Evolutionary conservation across 2,797 vertebrate species (phyloP).

Genomic region (Enteromius radiatus): DNA sequence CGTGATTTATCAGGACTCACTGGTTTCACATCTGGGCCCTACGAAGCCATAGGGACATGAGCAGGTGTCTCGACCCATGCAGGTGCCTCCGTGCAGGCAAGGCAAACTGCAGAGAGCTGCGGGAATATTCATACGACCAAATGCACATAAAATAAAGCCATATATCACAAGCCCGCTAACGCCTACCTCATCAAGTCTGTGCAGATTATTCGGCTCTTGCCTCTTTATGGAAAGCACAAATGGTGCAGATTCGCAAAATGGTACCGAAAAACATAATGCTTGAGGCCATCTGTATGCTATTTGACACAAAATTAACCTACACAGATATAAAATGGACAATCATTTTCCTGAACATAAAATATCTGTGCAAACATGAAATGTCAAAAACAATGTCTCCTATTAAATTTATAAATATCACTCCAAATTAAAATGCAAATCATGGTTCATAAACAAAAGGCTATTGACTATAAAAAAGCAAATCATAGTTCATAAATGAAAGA

Average conservation of each 20-base stretch:
- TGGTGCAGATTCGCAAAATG: background rate
- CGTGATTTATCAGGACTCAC: constrained; percentile 63
- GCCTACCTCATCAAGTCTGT: background rate
- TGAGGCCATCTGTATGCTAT: background rate
- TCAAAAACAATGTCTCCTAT: background rate
- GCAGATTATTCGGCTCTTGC: constrained; percentile 4
- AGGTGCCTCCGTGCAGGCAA: constrained; percentile 80
- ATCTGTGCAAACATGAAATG: background rate
- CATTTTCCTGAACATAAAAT: background rate
- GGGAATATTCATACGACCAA: constrained; percentile 35
- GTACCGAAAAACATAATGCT: background rate
- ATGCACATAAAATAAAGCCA: constrained; percentile 28
- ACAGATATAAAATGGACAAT: background rate
- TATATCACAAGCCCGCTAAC: constrained; percentile 20
- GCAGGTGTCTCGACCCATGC: constrained; percentile 79
- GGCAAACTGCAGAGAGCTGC: constrained; percentile 73
- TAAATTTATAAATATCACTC: background rate
- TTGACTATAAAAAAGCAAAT: background rate
- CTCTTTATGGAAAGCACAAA: constrained; percentile 1
- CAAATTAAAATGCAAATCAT: background rate
- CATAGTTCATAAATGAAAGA: background rate
- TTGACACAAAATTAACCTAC: constrained; percentile 8
- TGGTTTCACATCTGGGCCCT: constrained; percentile 81
- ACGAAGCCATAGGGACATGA: constrained; percentile 84
- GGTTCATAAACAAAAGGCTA: background rate